phyloP scores from a whole-genome alignment of 2,888 invertebrate genomes.

The Physocephala rufipes region DNA sequence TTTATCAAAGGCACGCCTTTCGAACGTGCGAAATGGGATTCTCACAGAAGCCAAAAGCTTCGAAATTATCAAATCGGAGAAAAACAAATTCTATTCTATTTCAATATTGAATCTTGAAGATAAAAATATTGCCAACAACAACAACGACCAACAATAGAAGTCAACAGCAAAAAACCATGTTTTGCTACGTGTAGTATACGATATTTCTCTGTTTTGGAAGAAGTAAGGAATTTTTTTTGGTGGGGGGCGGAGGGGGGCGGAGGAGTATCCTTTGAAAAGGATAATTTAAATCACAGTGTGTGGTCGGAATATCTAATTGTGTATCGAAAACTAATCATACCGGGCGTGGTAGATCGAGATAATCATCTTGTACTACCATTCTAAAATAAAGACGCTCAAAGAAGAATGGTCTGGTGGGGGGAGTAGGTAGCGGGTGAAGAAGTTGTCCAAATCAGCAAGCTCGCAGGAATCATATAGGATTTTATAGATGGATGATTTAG shows the following conservation, averaged over 20 bases:
- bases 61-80: slow-evolving; percentile 22
- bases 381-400: too few relatives aligned
- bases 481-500: slow-evolving; percentile 1
- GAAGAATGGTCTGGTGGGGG: not conserved
- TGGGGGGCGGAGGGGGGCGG: slow-evolving; percentile 38
- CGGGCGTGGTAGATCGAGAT: slow-evolving; percentile 30
- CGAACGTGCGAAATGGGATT: slow-evolving; percentile 20
- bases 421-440: not conserved
- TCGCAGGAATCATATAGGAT: not conserved
- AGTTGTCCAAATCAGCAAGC: not conserved
- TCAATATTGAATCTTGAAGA: too few relatives aligned
- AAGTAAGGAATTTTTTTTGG: not conserved
- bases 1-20: slow-evolving; percentile 36
- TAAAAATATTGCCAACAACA: too few relatives aligned
- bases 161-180: too few relatives aligned
- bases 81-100: slow-evolving; percentile 7
- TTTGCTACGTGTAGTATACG: too few relatives aligned
- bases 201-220: not conserved
- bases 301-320: slow-evolving; percentile 63
- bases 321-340: slow-evolving; percentile 58
- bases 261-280: slow-evolving; percentile 46
- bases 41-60: not conserved
- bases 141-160: slow-evolving; percentile 10
- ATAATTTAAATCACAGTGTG: slow-evolving; percentile 63
- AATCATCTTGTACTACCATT: not conserved